Evolutionary conservation across 2,797 vertebrate species (phyloP), one percentile per base, ranked within the genome.

Genomic region (Cirrhinus mrigala): DNA sequence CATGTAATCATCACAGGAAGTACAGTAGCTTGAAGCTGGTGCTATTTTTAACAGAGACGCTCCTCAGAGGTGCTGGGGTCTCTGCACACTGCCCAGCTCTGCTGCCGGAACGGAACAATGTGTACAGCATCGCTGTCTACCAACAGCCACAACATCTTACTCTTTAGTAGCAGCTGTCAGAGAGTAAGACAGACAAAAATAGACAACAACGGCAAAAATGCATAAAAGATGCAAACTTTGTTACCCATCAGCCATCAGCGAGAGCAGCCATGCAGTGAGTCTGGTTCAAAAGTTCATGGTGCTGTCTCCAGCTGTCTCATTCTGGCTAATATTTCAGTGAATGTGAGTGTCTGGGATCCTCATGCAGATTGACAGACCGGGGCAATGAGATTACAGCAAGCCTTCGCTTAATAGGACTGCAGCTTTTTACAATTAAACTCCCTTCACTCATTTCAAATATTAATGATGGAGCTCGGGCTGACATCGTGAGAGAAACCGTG

Each of bases 381-480:
- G 82, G 88, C 79, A 88, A 88, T 78, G 88, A 81, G 89, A 90
- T 92, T 92, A 90, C 90, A 89, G 89, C 85, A 78, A 85, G 74
- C 64, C 60, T 76, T 85, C 37, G 60, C 75, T 87, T 90, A 88
- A 88, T 88, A 89, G 81, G 81, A 85, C 85, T 84, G 83, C 73
- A 85, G 87, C 75, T 85, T 77, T 91, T 88, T 78, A 81, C 87
- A 89, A 87, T 90, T 89, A 89, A 91, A 88, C 85, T 79, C 81
- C 70, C 81, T 88, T 89, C 89, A 84, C 89, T 84, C 88, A 83
- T 88, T 91, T 90, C 71, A 90, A 88, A 92, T 89, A 86, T 88
- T 91, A 88, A 91, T 89, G 87, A 89, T 69, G 33, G 44, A 64
- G 86, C 69, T 79, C 48, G 68, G 80, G 46, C 56, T 69, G 62